These are phyloP conservation scores for Tenodera sinensis DNA, from an alignment of 2,888 invertebrate species.

Conservation along the genomic window DNA sequence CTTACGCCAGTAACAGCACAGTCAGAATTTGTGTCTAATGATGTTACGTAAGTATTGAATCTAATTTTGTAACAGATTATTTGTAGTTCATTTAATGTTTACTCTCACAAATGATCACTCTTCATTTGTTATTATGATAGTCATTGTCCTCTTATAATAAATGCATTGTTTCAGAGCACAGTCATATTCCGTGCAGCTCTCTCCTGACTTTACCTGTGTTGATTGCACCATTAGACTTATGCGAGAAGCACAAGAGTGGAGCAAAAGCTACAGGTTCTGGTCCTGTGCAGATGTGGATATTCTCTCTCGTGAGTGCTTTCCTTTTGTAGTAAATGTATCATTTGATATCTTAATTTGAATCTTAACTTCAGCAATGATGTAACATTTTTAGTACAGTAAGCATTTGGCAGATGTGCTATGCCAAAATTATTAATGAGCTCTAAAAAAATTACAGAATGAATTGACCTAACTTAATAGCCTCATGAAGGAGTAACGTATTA, in stretches of 20 bases:
- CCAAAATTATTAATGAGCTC: no score
- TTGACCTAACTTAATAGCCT: no score
- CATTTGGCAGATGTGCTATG: no score
- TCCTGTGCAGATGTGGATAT: conserved; percentile 94
- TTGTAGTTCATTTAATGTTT: background rate
- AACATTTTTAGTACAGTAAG: no score
- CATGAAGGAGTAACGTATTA: no score
- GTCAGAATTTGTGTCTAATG: conserved; percentile 75
- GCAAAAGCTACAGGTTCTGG: conserved; percentile 82
- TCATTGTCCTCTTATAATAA: background rate
- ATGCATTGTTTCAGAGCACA: conserved; percentile 63
- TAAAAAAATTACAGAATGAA: no score
- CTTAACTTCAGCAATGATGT: no score
- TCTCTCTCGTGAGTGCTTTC: conserved; percentile 38
- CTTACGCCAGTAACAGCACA: conserved; percentile 77
- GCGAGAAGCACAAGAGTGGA: conserved; percentile 90
- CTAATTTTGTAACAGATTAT: background rate
- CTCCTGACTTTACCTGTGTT: conserved; percentile 75
- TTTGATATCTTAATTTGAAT: no score
- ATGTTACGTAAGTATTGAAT: conserved; percentile 73
- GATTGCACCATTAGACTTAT: conserved; percentile 88
- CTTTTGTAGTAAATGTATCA: background rate
- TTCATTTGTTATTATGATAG: background rate
- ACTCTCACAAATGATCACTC: background rate
- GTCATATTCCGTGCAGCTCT: conserved; percentile 73